Base-by-base conservation (phyloP, 53 echinoderm and acorn worm species). In the Patiria pectinifera region DNA sequence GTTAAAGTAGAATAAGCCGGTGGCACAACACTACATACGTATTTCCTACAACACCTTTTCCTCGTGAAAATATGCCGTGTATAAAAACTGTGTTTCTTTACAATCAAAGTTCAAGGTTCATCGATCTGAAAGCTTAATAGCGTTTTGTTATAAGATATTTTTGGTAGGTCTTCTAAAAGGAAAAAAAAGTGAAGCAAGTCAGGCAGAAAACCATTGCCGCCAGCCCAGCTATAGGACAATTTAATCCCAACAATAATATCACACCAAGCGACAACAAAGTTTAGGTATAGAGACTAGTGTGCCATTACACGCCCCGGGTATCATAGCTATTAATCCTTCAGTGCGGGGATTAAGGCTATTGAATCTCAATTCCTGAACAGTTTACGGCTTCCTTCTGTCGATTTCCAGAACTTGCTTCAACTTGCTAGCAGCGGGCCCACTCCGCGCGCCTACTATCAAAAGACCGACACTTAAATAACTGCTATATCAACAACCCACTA, bases 401-500 rank as follows among this genome's bases (percentile, higher is more conserved):
- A n/a, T 78, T 78, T 79, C 43, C 80, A 47, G 80, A 79, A 47
- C 48, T 79, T 11, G 0, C 25, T 26, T 26, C 11, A 76, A 76
- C 44, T 15, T 76, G 76, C 13, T 24, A 76, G 19, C 80, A 12
- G 16, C 5, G 80, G 80, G 80, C 80, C 10, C 45, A 45, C 3
- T 11, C 35, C 35, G 35, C 11, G 80, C 48, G 48, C 22, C 24
- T 43, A 9, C 21, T 74, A 10, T 10, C 22, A 74, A 74, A 66
- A 23, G 74, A 10, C 19, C 18, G 24, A 74, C 74, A 24, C 4
- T 66, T 21, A 74, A 74, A 9, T 4, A 9, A n/a, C 21, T n/a
- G 24, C 74, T 24, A 23, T 18, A 74, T 74, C 74, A 74, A 74
- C 74, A 74, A 74, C 74, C 74, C 66, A 66, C 66, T 14, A 74